These are phyloP conservation scores for Lycocorax pyrrhopterus DNA, from an alignment of 2,113 vertebrate species.

Conservation along the genomic window DNA sequence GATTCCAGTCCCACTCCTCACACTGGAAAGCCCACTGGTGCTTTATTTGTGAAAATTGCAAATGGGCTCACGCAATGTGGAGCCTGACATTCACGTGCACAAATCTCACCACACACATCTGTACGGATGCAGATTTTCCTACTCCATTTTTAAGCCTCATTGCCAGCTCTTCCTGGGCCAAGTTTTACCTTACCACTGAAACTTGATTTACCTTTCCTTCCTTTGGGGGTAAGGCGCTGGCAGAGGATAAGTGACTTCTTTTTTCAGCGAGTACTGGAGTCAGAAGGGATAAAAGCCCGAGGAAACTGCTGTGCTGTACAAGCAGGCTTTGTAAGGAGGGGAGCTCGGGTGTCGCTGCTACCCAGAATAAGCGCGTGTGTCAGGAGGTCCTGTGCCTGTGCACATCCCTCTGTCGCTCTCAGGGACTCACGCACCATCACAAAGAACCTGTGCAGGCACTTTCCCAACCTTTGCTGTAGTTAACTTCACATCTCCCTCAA, in stretches of 20 bases:
- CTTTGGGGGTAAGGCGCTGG: neutral
- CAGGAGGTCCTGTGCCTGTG: neutral
- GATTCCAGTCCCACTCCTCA: neutral
- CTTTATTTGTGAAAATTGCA: neutral
- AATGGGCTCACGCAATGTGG: fast-evolving
- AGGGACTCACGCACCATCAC: neutral
- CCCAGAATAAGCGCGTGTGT: neutral
- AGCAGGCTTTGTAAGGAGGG: neutral
- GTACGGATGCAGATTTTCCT: neutral
- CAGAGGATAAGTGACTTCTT: neutral
- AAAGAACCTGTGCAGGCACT: neutral
- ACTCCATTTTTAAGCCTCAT: neutral
- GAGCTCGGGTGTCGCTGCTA: neutral
- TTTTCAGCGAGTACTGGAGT: neutral
- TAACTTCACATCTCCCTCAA: neutral
- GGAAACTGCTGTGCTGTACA: neutral
- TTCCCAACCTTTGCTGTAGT: neutral
- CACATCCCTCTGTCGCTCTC: neutral
- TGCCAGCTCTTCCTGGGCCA: neutral
- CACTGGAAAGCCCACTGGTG: neutral
- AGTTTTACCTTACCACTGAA: neutral
- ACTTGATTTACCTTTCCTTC: neutral
- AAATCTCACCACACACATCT: neutral
- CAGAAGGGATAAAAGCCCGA: neutral
- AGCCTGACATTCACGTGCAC: neutral